Base-by-base conservation (phyloP, 2,888 invertebrate species). In the Nymphalis c-album region DNA sequence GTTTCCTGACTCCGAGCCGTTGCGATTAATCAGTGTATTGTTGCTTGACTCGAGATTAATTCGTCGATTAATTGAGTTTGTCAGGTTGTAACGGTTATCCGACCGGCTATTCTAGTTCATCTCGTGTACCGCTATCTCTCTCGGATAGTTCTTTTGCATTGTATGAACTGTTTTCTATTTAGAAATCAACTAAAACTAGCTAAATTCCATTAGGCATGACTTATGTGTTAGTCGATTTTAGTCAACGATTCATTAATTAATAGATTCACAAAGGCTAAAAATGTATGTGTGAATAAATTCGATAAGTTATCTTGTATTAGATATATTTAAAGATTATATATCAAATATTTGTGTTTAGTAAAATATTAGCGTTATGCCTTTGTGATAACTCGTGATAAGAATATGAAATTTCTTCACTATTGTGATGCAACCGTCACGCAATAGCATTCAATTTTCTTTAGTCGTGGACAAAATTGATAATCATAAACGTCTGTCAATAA, bases 91-190 rank as follows among this genome's bases (percentile, higher is more conserved):
- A 90, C 91, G 89, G 91, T 85, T 79, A 80, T 80, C 75, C 76
- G 82, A 84, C 84, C 86, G 85, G 86, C 85, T 81, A 85, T 87
- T 88, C 90, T 86, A 85, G 89, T 88, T 87, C 85, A 84, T 80
- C 83, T 80, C 69, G 77, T 78, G 81, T 85, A 87, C 90, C 90
- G 90, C 84, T 90, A 88, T 77, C 78, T 79, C 78, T 80, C 79
- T 67, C 73, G 61, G 69, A 71, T 75, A 81, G 84, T 84, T 84
- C 82, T 84, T 79, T 83, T 77, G 78, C 78, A 73, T 77, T 73
- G 66, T 69, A 68, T 68, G 67, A 64, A 66, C 67, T 60, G 67
- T 68, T 68, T 70, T 70, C 68, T 67, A 69, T 71, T 71, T 71
- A 71, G 69, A 69, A 71, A 70, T 61, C 71, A 57, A 61, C 63